phyloP scores from a whole-genome alignment of 2,797 vertebrate genomes.

The Sebastes matsubarae region DNA sequence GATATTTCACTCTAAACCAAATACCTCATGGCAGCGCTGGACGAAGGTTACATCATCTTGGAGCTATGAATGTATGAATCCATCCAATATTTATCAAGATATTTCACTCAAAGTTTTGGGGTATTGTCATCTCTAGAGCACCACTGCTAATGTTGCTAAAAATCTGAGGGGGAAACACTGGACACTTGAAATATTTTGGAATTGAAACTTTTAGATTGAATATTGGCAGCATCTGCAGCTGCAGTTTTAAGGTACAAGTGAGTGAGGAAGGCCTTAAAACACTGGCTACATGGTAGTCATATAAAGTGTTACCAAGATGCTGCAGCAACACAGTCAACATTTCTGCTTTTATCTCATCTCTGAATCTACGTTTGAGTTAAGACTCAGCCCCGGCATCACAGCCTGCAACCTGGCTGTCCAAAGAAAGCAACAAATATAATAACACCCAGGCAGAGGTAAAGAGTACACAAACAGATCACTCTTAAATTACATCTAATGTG shows the following conservation, averaged over 20 bases:
- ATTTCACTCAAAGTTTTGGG: background rate
- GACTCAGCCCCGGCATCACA: conserved; percentile 55
- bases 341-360: background rate
- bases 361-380: conserved; percentile 32
- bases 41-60: background rate
- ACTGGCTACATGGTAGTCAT: background rate
- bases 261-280: background rate
- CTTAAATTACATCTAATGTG: conserved; percentile 84
- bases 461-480: conserved; percentile 78
- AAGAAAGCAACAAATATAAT: conserved; percentile 40
- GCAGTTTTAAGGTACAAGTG: background rate
- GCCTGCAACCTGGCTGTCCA: conserved; percentile 34
- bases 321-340: background rate
- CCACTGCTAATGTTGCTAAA: too few relatives aligned
- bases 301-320: background rate
- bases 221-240: background rate
- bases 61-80: background rate
- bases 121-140: too few relatives aligned
- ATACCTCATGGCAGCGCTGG: too few relatives aligned
- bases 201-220: background rate
- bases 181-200: background rate
- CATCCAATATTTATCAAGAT: too few relatives aligned
- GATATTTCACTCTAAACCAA: background rate
- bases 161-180: too few relatives aligned
- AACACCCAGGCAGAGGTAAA: conserved; percentile 56